A percentile compares a stretch with the other conserved stretches of the same genome.
Conservation (phyloP, 1,140 invertebrate genomes). For the Solenopsis invicta region DNA sequence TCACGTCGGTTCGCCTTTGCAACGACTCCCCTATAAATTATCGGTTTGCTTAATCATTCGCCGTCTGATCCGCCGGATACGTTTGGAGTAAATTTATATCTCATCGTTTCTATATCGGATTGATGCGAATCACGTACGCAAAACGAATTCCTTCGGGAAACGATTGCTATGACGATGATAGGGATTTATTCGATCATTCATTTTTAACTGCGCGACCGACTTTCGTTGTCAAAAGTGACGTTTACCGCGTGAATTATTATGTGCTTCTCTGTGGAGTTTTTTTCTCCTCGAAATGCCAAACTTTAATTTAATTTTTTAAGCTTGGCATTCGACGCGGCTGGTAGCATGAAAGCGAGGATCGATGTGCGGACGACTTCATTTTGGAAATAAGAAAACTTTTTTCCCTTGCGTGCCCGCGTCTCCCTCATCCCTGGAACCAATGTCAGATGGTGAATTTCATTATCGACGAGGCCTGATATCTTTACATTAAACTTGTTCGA, state of each 20-base stretch:
- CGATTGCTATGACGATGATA: not conserved
- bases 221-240: conserved; percentile 32
- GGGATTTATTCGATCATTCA: conserved; percentile 27
- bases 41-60: conserved; percentile 77
- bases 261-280: conserved; percentile 23
- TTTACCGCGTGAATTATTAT: conserved; percentile 56
- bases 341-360: conserved; percentile 35
- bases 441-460: conserved; percentile 71
- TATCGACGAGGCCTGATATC: conserved; percentile 54
- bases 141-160: not conserved
- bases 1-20: conserved; percentile 25
- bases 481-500: conserved; percentile 19
- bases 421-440: not conserved
- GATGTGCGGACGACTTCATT: conserved; percentile 70
- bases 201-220: conserved; percentile 26
- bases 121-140: not conserved
- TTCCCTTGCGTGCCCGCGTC: not conserved
- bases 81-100: conserved; percentile 7
- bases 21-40: conserved; percentile 74
- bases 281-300: conserved; percentile 46
- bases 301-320: conserved; percentile 72
- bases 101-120: not conserved
- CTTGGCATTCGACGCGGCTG: conserved; percentile 51
- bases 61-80: conserved; percentile 22
- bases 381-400: conserved; percentile 76